Evolutionary conservation across 2,888 invertebrate genomes (phyloP), one percentile per base, ranked within the genome.

Genomic region (Calliphora vomitoria): DNA sequence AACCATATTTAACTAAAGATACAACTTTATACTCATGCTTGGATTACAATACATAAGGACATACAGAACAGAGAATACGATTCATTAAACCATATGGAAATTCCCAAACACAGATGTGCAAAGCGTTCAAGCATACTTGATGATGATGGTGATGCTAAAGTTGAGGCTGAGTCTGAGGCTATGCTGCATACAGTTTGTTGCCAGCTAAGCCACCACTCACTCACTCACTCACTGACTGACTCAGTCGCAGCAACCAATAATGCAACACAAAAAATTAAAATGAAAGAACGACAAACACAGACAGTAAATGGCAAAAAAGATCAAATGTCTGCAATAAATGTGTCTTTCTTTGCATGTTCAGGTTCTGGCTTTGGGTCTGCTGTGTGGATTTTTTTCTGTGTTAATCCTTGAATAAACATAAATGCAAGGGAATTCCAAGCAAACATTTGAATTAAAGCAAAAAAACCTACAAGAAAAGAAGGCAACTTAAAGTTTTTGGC

Each of bases 1-100:
- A 84, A 71, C 35, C 74, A 66, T 75, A 74, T 68, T 68, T 4
- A 74, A 75, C 75, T 74, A 8, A 44, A 81, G 69, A 69, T 38
- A 71, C 74, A 79, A 87, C 71, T 66, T 81, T 81, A 81, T 66
- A 55, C 31, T 66, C 18, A 15, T n/a, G 64, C 41, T 58, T 38
- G 50, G 72, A 71, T 78, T 53, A 72, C 53, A 76, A 74, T 60
- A 64, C 25, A 81, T n/a, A 80, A 66, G 71, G 69, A 71, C 50
- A 58, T 62, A 60, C 13, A 11, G 55, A n/a, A 68, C n/a, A 69
- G 44, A 44, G 18, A n/a, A 62, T 44, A 55, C 60, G 58, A 66
- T 85, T 85, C 87, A 82, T 87, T 85, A 75, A 82, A 75, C 79
- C 87, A 85, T 87, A 87, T 87, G 87, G 85, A 85, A 87, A 87